phyloP scores from a whole-genome alignment of 30 jellyfish, hydroid and myxozoan genomes.

The Calvadosia cruxmelitensis region DNA sequence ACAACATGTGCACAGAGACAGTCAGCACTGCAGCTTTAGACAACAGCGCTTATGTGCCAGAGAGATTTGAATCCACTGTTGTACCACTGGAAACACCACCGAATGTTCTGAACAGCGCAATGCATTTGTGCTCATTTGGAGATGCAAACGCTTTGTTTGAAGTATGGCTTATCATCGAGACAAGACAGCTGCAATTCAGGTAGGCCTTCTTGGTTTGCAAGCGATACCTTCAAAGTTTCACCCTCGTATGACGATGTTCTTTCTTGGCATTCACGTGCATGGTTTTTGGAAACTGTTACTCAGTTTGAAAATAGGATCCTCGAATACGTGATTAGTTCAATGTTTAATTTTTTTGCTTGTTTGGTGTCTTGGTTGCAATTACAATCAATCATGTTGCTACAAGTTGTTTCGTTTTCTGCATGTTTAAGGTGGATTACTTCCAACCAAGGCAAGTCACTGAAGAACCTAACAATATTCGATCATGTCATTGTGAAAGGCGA shows the following conservation, averaged over 20 bases:
- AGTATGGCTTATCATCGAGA: conserved; percentile 71
- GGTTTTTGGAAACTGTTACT: too few relatives aligned
- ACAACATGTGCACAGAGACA: not conserved
- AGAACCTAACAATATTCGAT: conserved; percentile 55
- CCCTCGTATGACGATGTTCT: too few relatives aligned
- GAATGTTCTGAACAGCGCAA: not conserved
- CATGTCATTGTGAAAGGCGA: conserved; percentile 63
- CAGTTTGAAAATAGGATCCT: too few relatives aligned
- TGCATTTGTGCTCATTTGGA: conserved; percentile 80
- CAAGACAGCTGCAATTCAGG: conserved; percentile 79
- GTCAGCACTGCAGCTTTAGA: not conserved
- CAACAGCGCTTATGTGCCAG: not conserved
- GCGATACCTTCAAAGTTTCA: not conserved
- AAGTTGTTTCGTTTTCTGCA: not conserved
- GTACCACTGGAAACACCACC: not conserved
- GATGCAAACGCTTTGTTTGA: conserved; percentile 73
- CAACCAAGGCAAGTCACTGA: conserved; percentile 19
- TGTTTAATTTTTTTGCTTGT: too few relatives aligned
- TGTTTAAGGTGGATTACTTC: conserved; percentile 70
- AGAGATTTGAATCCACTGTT: not conserved
- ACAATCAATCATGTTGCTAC: too few relatives aligned
- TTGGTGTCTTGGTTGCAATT: too few relatives aligned
- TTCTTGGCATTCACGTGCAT: too few relatives aligned
- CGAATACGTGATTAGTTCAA: too few relatives aligned
- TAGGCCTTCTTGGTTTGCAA: not conserved